phyloP scores from a whole-genome alignment of 2,888 invertebrate species.

The Cetonia aurata region DNA sequence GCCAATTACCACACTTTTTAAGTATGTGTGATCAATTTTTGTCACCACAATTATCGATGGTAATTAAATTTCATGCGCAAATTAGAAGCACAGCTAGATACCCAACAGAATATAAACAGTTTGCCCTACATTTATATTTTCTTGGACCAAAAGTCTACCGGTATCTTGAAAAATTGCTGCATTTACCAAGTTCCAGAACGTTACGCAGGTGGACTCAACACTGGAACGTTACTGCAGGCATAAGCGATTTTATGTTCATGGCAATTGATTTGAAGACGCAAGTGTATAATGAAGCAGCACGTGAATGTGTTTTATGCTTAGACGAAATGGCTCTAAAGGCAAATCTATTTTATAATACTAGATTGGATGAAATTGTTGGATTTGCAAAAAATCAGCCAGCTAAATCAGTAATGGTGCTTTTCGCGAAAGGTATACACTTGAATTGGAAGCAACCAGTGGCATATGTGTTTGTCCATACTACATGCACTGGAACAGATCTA shows the following conservation, averaged over 20 bases:
- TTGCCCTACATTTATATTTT: conserved; percentile 48
- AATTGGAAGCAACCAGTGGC: conserved; percentile 15
- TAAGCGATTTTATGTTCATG: conserved; percentile 1
- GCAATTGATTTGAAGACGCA: neutral
- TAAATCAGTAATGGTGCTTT: conserved; percentile 4
- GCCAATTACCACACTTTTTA: neutral
- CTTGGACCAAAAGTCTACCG: conserved; percentile 50
- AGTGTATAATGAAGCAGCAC: neutral
- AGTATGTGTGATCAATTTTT: neutral
- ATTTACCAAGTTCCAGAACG: conserved; percentile 46
- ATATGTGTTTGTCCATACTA: neutral
- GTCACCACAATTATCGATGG: neutral
- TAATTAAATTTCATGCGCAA: conserved; percentile 26
- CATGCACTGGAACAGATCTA: conserved; percentile 2
- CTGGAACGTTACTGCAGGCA: conserved; percentile 34
- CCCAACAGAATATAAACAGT: conserved; percentile 49
- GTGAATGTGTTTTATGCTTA: conserved; percentile 1
- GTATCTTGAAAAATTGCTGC: conserved; percentile 44
- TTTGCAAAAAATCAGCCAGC: neutral
- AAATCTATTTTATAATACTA: conserved; percentile 6
- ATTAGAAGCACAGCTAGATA: conserved; percentile 35
- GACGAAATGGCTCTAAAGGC: conserved; percentile 6
- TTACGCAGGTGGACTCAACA: conserved; percentile 46
- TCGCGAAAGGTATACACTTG: neutral
- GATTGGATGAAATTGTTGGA: neutral